Evolutionary conservation across 2,888 invertebrate genomes (phyloP).

Genomic region (Herminia tarsipennalis): DNA sequence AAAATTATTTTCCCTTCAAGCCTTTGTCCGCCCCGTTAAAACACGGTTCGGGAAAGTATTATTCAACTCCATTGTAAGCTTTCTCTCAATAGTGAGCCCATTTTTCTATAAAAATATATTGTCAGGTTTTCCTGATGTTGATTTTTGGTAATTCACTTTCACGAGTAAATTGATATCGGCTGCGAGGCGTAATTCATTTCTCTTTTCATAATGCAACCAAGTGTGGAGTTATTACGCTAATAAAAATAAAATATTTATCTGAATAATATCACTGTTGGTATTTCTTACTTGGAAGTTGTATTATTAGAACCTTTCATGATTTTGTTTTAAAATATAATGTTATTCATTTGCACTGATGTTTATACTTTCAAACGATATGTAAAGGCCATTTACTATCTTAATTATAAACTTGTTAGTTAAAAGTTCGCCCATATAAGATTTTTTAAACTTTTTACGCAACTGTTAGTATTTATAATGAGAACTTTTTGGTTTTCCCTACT

Average conservation of each 20-base stretch:
- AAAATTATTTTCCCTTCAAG: slow-evolving; percentile 76
- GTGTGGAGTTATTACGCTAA: slow-evolving; percentile 10
- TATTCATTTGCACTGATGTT: too few species aligned
- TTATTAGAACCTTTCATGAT: too few species aligned
- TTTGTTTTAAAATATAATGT: too few species aligned
- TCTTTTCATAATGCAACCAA: slow-evolving; percentile 24
- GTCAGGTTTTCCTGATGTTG: slow-evolving; percentile 7
- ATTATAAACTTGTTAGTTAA: too few species aligned
- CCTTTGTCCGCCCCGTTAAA: slow-evolving; percentile 69
- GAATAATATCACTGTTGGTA: too few species aligned
- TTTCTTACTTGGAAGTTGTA: too few species aligned
- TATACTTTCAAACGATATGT: too few species aligned
- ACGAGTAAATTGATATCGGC: slow-evolving; percentile 20
- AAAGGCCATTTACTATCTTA: too few species aligned
- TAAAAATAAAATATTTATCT: background rate
- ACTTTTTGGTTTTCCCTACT: too few species aligned
- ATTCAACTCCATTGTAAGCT: slow-evolving; percentile 50
- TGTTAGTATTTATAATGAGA: too few species aligned
- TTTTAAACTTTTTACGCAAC: too few species aligned
- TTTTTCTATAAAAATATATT: slow-evolving; percentile 24
- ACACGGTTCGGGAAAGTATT: slow-evolving; percentile 65
- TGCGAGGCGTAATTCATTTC: slow-evolving; percentile 31
- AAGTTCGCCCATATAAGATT: too few species aligned
- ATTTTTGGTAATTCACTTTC: slow-evolving; percentile 31
- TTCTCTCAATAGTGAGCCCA: slow-evolving; percentile 17